Base-by-base conservation (phyloP, 2,113 vertebrate species). In the Euleptes europaea region DNA sequence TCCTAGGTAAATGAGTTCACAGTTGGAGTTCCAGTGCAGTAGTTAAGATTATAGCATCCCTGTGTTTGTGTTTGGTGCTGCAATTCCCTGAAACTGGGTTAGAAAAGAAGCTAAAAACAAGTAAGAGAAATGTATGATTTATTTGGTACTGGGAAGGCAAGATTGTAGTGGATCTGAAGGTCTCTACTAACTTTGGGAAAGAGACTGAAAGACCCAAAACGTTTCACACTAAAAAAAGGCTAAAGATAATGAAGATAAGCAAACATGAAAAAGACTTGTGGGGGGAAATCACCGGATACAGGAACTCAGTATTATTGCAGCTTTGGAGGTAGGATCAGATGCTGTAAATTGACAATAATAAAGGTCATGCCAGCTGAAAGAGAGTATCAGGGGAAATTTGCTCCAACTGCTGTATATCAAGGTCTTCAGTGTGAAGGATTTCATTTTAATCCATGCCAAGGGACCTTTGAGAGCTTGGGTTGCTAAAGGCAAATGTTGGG, bases 61-160 rank as follows among this genome's bases (percentile, higher is more conserved):
- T 40, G 33, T 28, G 6, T 73, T n/a, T 82, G 42, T 78, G 67
- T 73, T 83, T 49, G 28, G 83, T 79, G 54, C 19, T 44, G 31
- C 69, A 81, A 81, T 51, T 70, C 3, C 51, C 28, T 54, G 15
- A 42, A 33, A 40, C 9, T 75, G 47, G 17, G 47, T 81, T 75
- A 31, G 13, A 42, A 78, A 60, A 31, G 49, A 19, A 75, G 26
- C 17, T 74, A 40, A 17, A 6, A 49, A 51, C 21, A 3, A 15
- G n/a, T 13, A 57, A 9, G 5, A 57, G 12, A 78, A 4, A n/a
- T 23, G 28, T 28, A 82, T 82, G 33, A 77, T 78, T 70, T 78
- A 38, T 38, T n/a, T 69, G 47, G 40, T 78, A 77, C 69, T 54
- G 63, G 35, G 28, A 42, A 57, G 47, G 26, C 15, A 84, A 70